These are phyloP conservation scores for Tragelaphus strepsiceros DNA, from an alignment of 2,113 vertebrate genomes.

Conservation along the genomic window DNA sequence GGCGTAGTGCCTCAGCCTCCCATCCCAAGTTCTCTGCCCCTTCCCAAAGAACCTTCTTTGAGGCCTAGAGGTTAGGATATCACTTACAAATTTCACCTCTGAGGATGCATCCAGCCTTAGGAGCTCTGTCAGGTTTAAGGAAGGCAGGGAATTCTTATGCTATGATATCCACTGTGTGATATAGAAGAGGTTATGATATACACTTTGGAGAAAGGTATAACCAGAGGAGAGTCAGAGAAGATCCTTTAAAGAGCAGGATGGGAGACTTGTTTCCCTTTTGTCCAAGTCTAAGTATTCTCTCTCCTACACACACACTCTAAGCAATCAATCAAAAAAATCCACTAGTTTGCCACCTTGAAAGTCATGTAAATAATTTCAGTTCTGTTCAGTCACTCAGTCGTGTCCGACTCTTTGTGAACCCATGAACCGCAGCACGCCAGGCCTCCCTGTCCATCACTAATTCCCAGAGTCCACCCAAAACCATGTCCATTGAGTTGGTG, in stretches of 20 bases:
- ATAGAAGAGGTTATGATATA: background rate
- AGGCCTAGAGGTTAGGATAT: background rate
- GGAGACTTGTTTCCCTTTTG: background rate
- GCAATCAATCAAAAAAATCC: background rate
- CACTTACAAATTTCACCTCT: background rate
- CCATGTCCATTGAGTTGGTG: too few species aligned
- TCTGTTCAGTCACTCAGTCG: background rate
- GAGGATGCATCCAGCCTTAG: too few species aligned
- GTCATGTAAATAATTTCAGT: background rate
- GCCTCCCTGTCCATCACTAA: background rate
- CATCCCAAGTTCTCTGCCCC: background rate
- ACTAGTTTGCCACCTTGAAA: background rate
- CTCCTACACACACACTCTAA: background rate
- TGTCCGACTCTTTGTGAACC: accelerated
- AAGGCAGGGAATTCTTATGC: background rate
- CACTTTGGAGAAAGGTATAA: background rate
- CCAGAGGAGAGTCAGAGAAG: background rate
- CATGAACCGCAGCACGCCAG: background rate
- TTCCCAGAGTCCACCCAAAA: too few species aligned
- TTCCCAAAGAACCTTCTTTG: background rate
- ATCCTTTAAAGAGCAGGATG: background rate
- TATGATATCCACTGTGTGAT: background rate
- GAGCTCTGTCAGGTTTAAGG: background rate
- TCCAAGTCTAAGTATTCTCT: background rate
- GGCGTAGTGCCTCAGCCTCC: accelerated